Base-by-base conservation (phyloP, 2,113 vertebrate genomes). In the Camelus bactrianus region DNA sequence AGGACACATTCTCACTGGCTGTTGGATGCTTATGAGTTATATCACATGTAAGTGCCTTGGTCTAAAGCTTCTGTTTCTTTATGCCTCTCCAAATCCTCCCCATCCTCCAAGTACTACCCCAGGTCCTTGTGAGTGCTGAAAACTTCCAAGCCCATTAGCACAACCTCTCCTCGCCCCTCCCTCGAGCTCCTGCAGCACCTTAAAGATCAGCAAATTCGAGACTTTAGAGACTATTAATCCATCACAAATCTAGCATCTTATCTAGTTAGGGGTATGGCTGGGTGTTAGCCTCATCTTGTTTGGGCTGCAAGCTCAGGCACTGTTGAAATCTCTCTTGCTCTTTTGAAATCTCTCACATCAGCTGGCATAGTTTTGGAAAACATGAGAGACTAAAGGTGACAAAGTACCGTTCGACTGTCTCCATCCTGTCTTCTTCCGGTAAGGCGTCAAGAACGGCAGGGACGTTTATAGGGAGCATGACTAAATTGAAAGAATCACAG, bases 341-440 rank as follows among this genome's bases (percentile, higher is more conserved):
- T 15, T 94, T 42, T n/a, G 73, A 89, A 91, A 35, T 16, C 32
- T 58, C 58, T 95, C 26, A 56, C 0, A 26, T 26, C n/a, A 52
- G 26, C 32, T 56, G 11, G 5, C 0, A 0, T n/a, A 6, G 32
- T 88, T 96, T 52, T 42, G 65, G 70, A 42, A 75, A 84, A 95
- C 8, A 19, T 85, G 12, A 88, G 50, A 91, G 32, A 84, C 19
- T 11, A 50, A 70, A 95, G 19, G 54, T 17, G 54, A 85, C 94
- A 96, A 93, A 95, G 94, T 98, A 99, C 98, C 97, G 35, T 60
- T 98, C 98, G 1, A 1, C 48, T 54, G 98, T 84, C 56, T 98
- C 98, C 82, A 99, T 95, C 60, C 96, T 98, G 93, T 99, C 98
- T 95, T 98, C 98, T 69, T 99, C 98, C 15, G 97, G 97, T 58